Evolutionary conservation across 2,113 vertebrate genomes (phyloP), one percentile per base, ranked within the genome.

Genomic region (Tetrao urogallus): DNA sequence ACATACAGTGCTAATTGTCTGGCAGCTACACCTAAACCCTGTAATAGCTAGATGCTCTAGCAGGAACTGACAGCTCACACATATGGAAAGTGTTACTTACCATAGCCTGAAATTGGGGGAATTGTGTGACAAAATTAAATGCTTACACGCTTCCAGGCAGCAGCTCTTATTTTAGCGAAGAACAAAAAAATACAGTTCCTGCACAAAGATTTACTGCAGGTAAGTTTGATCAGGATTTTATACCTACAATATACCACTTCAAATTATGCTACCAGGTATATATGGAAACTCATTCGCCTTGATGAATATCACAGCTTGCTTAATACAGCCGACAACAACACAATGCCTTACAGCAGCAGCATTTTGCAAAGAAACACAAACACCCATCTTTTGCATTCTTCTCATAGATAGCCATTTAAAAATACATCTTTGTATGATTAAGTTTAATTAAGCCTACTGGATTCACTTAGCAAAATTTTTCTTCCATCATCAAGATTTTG

Each of bases 91-190:
- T 82, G 52, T 81, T 94, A 69, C 79, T 86, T 92, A 82, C 66
- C 56, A 84, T 82, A 90, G 74, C 76, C 76, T 78, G 54, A 95
- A 95, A 96, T 85, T 75, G 88, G 82, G 66, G 86, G 70, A 95
- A 95, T 90, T 88, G 84, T 13, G 18, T 78, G 79, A 81, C 80
- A 93, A 92, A 96, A 94, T 88, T 75, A 91, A 94, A 72, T 74
- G 75, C 69, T 91, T 88, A 12, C 34, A 20, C 38, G 25, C 70
- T 95, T 82, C 76, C 69, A 78, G 72, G 63, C 24, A 90, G 82
- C 36, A 78, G 45, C 45, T 86, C 48, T 2, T 1, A 65, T 72
- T 95, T 80, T 65, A 82, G 45, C 32, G 65, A 84, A 77, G 48
- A 90, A 63, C 21, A 50, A 88, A 28, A 54, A 65, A 91, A 86